Evolutionary conservation across 2,113 vertebrate species (phyloP), one percentile per base, ranked within the genome.

Genomic region (Equus przewalskii): DNA sequence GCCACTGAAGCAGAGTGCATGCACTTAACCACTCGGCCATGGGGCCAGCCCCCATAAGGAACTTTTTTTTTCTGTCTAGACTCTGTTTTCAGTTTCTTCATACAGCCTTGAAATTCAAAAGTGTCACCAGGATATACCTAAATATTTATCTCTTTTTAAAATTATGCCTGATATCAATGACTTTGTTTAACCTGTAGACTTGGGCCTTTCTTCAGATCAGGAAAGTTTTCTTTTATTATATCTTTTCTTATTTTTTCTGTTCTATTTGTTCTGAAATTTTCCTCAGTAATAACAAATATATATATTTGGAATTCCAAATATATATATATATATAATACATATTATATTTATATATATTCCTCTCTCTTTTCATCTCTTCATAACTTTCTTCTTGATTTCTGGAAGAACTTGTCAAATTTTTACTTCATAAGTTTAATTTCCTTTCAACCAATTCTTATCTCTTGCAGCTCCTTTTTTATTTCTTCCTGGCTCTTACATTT

Each of bases 211-310:
- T 64, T 83, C 69, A 82, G 28, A 46, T 90, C 19, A 92, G 24
- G 24, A 86, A 76, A 46, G 12, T 83, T 69, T 97, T 86, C 79
- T 83, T 60, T 87, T 75, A 56, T 75, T 76, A 13, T 30, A 62
- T 49, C 26, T 36, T 89, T 79, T 87, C 46, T 72, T 88, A 58
- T 69, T 76, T 91, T 16, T 91, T 75, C 76, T 80, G 7, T 51
- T 90, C 33, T 70, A 36, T 94, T 91, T 94, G 51, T 87, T 88
- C 84, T 93, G 60, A 21, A 82, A 82, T 49, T 85, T 81, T 97
- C 64, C 15, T 94, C 62, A 88, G 8, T 44, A 60, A 26, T 28
- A 92, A 6, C 24, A 88, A 54, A 73, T 58, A 83, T 21, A 56
- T 54, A 75, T 51, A 19, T 76, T n/a, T 85, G 21, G 46, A 16